Conservation (phyloP, 2,888 invertebrate genomes). For the Apotomis capreana region DNA sequence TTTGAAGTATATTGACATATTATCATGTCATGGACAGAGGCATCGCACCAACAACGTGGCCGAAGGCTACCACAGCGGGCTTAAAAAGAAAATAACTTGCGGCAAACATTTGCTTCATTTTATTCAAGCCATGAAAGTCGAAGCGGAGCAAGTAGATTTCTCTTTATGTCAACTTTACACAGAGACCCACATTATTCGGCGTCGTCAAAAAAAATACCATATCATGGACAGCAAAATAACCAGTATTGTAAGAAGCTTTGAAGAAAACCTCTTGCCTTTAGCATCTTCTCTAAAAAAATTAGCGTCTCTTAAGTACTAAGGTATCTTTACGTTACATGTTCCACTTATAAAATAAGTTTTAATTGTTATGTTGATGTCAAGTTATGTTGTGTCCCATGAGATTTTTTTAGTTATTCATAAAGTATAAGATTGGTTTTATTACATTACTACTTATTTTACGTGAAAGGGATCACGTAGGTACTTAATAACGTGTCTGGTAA, state of each 20-base stretch:
- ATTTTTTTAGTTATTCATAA: no score
- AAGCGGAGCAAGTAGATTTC: conserved; percentile 7
- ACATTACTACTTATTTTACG: no score
- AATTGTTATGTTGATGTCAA: no score
- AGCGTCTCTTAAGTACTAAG: no score
- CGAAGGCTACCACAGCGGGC: conserved; percentile 13
- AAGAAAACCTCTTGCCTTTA: background rate
- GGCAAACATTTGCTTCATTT: conserved; percentile 14
- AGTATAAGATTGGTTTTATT: no score
- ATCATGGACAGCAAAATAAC: conserved; percentile 9
- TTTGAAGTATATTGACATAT: conserved; percentile 6
- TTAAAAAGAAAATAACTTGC: conserved; percentile 14
- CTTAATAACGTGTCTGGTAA: no score
- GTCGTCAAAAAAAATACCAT: background rate
- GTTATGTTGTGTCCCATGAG: no score
- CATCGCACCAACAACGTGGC: background rate
- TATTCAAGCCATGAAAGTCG: conserved; percentile 1
- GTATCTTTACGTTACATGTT: no score
- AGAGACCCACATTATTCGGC: conserved; percentile 1
- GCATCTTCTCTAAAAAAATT: background rate
- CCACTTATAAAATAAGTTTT: no score
- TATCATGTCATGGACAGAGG: conserved; percentile 4
- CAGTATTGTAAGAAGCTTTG: conserved; percentile 3
- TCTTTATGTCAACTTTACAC: conserved; percentile 2
- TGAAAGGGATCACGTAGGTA: no score